A percentile compares a stretch with the other conserved stretches of the same genome.
These are phyloP conservation scores for Toxonevra muliebris DNA, from an alignment of 2,888 invertebrate species.

Conservation along the genomic window DNA sequence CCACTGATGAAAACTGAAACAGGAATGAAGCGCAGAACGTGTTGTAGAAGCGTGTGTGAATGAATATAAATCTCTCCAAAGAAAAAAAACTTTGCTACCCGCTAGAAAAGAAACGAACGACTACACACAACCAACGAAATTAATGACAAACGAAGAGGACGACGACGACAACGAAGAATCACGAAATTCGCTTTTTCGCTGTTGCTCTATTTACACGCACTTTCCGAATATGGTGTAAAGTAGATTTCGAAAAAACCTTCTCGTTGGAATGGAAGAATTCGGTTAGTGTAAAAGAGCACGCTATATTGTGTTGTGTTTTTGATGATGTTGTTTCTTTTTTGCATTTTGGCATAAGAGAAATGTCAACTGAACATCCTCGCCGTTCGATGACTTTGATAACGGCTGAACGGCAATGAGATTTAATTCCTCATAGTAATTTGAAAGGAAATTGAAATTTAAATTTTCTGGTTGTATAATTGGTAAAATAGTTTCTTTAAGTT, in stretches of 20 bases:
- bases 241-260: not conserved
- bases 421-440: too few relatives aligned
- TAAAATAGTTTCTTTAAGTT: too few relatives aligned
- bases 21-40: constrained; percentile 48
- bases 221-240: constrained; percentile 21
- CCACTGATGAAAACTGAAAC: constrained; percentile 53
- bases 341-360: not conserved
- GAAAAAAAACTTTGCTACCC: constrained; percentile 18
- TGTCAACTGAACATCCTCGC: too few relatives aligned
- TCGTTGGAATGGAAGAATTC: not conserved
- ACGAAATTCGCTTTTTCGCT: constrained; percentile 38
- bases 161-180: constrained; percentile 35
- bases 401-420: too few relatives aligned
- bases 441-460: too few relatives aligned
- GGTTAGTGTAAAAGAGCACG: not conserved
- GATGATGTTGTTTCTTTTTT: not conserved
- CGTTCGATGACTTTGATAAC: too few relatives aligned
- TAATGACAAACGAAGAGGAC: constrained; percentile 13
- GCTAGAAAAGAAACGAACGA: constrained; percentile 23
- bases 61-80: constrained; percentile 23
- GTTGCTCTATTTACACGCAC: constrained; percentile 25
- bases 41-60: constrained; percentile 19
- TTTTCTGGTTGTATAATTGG: too few relatives aligned
- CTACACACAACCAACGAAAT: not conserved
- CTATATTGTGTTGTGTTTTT: not conserved